Evolutionary conservation across 2,888 invertebrate genomes (phyloP).

Genomic region (Girardia tigrina): DNA sequence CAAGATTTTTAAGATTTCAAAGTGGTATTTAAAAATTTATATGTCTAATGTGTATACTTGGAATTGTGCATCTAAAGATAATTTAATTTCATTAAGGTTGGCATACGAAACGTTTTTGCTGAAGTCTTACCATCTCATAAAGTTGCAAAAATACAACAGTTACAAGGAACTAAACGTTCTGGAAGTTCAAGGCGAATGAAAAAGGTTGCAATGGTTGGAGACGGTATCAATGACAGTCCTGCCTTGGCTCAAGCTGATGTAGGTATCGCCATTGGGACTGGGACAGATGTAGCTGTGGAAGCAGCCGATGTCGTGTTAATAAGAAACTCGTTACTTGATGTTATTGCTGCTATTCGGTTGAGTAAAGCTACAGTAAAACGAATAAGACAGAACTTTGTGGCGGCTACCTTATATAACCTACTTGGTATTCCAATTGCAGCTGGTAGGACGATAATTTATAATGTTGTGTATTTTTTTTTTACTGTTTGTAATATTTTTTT

Average conservation of each 20-base stretch:
- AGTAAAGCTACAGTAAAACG: slow-evolving; percentile 74
- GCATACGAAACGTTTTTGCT: slow-evolving; percentile 81
- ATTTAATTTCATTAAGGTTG: too few relatives aligned
- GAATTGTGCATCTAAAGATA: too few relatives aligned
- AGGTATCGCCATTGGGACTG: slow-evolving; percentile 93
- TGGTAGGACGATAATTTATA: too few relatives aligned
- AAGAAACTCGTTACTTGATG: slow-evolving; percentile 84
- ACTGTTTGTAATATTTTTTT: too few relatives aligned
- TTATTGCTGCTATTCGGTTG: slow-evolving; percentile 78
- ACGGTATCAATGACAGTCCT: slow-evolving; percentile 94
- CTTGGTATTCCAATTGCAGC: slow-evolving; percentile 91
- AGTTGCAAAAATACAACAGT: slow-evolving; percentile 57
- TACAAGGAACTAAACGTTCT: slow-evolving; percentile 57
- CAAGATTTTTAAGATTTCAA: too few relatives aligned
- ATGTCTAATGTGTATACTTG: too few relatives aligned
- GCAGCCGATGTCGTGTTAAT: slow-evolving; percentile 77
- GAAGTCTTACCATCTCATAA: slow-evolving; percentile 97
- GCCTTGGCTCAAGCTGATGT: slow-evolving; percentile 94
- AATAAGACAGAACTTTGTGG: slow-evolving; percentile 79
- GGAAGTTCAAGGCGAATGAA: neutral
- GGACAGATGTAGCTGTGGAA: slow-evolving; percentile 95
- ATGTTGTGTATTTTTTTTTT: too few relatives aligned
- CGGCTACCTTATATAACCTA: slow-evolving; percentile 88
- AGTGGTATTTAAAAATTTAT: too few relatives aligned
- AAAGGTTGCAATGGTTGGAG: slow-evolving; percentile 91